Evolutionary conservation across 2,888 invertebrate genomes (phyloP).

Genomic region (Antheraea assamensis): DNA sequence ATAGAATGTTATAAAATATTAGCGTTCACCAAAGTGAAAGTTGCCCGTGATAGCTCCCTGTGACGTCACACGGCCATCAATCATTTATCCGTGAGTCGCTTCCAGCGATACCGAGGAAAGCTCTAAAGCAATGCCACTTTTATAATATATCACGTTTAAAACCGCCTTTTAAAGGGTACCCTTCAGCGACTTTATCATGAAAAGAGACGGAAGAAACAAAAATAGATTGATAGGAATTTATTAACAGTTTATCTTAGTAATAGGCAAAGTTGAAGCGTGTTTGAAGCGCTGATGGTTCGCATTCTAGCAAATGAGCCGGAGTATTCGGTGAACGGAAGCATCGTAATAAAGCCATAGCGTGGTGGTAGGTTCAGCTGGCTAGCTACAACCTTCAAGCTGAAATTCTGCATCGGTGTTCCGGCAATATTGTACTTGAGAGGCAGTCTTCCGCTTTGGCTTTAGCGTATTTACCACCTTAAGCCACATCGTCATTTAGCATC

Average conservation of each 20-base stretch:
- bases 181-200: constrained; percentile 55
- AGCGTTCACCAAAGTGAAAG: constrained; percentile 65
- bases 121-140: constrained; percentile 72
- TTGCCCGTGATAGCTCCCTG: constrained; percentile 61
- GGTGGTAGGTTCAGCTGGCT: too few species aligned
- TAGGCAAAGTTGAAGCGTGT: too few species aligned
- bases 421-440: too few species aligned
- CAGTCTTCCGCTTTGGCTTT: too few species aligned
- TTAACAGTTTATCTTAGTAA: neutral
- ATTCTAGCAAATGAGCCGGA: too few species aligned
- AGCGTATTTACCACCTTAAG: too few species aligned
- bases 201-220: constrained; percentile 63
- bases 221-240: constrained; percentile 65
- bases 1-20: constrained; percentile 49
- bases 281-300: too few species aligned
- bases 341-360: too few species aligned
- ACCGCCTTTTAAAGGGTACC: constrained; percentile 68
- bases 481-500: too few species aligned
- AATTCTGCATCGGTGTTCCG: too few species aligned
- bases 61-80: constrained; percentile 65
- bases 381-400: too few species aligned
- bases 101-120: constrained; percentile 70
- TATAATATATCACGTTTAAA: constrained; percentile 78
- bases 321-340: too few species aligned
- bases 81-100: constrained; percentile 74